Base-by-base conservation (phyloP, 37 sponge, comb jelly and placozoan species). In the Oscarella lobularis region DNA sequence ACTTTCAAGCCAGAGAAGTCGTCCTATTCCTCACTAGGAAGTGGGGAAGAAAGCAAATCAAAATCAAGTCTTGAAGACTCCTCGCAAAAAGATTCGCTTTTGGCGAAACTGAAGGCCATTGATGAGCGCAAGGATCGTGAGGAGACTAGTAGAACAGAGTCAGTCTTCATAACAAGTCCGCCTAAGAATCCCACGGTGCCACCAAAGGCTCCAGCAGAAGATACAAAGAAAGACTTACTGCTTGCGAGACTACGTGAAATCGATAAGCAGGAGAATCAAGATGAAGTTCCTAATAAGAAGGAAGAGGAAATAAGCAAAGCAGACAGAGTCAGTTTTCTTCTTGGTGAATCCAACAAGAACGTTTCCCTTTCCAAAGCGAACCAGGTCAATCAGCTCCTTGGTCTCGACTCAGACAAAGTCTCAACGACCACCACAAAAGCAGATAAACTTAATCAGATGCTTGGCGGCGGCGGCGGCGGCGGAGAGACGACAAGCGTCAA, bases 171-270 rank as follows among this genome's bases (percentile, higher is more conserved):
- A 20, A 48, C 60, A 27, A 48, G 60, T 48, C 60, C 9, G 20
- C 9, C 9, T 48, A 20, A 48, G 20, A 48, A 48, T 48, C 14
- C 14, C 9, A 20, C 9, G 20, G 60, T 27, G 20, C 60, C 60
- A 27, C 29, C 31, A 70, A 20, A 9, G 14, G 73, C 73, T 20
- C 29, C 73, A n/a, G 73, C 14, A 70, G 73, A 70, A 70, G 29
- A 30, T 20, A 20, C 29, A 29, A 70, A 70, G 37, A 70, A 70
- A 70, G 73, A 70, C 27, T 14, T 35, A 9, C 73, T 70, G 35
- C 37, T 70, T 29, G 73, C 73, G n/a, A 29, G 27, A 14, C 37
- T 70, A 70, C 9, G 73, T 14, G 73, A 20, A 70, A 70, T 29
- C 20, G 73, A 70, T 35, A 20, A 29, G 0, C 14, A 70, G 20